Evolutionary conservation across 1,140 invertebrate species (phyloP).

Genomic region (Pogonus chalceus): DNA sequence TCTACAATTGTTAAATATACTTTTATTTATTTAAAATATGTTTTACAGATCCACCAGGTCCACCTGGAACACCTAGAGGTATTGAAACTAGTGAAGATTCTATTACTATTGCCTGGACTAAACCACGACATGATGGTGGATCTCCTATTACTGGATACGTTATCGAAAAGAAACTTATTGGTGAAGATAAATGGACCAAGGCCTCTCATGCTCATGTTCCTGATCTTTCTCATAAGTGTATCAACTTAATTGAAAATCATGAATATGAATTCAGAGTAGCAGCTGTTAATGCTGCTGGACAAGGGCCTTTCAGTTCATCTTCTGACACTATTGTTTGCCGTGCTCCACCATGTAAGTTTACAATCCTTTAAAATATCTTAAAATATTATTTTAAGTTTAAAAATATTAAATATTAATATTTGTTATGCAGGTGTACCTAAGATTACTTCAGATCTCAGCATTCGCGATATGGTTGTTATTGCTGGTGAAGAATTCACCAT

Average conservation of each 20-base stretch:
- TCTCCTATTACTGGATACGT: conserved; percentile 85
- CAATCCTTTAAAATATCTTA: conserved; percentile 26
- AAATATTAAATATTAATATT: conserved; percentile 25
- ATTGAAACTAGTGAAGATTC: conserved; percentile 86
- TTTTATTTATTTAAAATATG: conserved; percentile 9
- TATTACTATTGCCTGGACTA: conserved; percentile 87
- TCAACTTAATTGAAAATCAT: conserved; percentile 84
- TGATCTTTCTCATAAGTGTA: conserved; percentile 69
- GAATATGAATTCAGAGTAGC: conserved; percentile 97
- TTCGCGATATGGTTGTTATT: conserved; percentile 88
- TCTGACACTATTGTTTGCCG: conserved; percentile 85
- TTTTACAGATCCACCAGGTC: conserved; percentile 69
- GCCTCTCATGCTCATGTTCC: conserved; percentile 72
- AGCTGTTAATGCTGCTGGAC: conserved; percentile 91
- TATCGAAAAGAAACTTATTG: conserved; percentile 82
- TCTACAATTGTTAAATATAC: conserved; percentile 20
- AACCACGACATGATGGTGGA: conserved; percentile 87
- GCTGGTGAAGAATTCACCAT: conserved; percentile 94
- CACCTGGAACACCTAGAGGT: conserved; percentile 77
- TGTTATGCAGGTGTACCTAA: conserved; percentile 52
- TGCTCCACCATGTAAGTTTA: conserved; percentile 56
- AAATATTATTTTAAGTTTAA: conserved; percentile 20
- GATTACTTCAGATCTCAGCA: conserved; percentile 86
- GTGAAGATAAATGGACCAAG: conserved; percentile 86
- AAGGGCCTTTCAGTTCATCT: conserved; percentile 81